These are phyloP conservation scores for Heliconius eleuchia DNA, from an alignment of 1,140 invertebrate genomes.

Conservation along the genomic window DNA sequence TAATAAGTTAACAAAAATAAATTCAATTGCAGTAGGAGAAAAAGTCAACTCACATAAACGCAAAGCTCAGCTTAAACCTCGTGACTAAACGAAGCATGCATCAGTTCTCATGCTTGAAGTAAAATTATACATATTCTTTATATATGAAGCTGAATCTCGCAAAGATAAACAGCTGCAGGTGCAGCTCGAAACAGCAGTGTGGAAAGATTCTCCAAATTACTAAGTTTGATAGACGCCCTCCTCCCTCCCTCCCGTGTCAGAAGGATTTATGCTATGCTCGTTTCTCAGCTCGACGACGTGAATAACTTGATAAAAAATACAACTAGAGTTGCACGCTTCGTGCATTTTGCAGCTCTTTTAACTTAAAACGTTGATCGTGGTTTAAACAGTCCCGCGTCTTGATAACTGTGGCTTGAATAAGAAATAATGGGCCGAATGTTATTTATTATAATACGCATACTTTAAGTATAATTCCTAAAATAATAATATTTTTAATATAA, in stretches of 20 bases:
- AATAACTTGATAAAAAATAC: not conserved
- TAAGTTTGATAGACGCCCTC: not conserved
- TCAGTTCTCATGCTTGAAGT: too few species aligned
- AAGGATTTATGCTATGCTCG: not conserved
- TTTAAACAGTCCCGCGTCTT: not conserved
- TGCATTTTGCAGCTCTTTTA: conserved; percentile 6
- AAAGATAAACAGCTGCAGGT: not conserved
- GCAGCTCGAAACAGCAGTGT: not conserved
- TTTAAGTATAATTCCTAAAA: too few species aligned
- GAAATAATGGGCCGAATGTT: not conserved
- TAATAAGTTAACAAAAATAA: too few species aligned
- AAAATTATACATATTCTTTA: too few species aligned
- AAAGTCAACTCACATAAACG: too few species aligned
- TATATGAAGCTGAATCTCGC: not conserved
- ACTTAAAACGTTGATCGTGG: not conserved
- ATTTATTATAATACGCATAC: too few species aligned
- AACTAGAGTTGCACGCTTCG: not conserved
- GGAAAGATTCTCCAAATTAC: not conserved
- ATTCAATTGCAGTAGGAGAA: too few species aligned
- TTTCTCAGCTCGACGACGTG: conserved; percentile 1
- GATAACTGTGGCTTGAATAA: not conserved
- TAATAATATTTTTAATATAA: too few species aligned
- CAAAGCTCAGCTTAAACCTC: not conserved
- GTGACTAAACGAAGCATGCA: too few species aligned
- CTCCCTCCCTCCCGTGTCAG: not conserved